Percentiles rank a stretch among this genome's conserved stretches.
These are phyloP conservation scores for Cichladusa arquata DNA, from an alignment of 2,113 vertebrate species.

Conservation along the genomic window DNA sequence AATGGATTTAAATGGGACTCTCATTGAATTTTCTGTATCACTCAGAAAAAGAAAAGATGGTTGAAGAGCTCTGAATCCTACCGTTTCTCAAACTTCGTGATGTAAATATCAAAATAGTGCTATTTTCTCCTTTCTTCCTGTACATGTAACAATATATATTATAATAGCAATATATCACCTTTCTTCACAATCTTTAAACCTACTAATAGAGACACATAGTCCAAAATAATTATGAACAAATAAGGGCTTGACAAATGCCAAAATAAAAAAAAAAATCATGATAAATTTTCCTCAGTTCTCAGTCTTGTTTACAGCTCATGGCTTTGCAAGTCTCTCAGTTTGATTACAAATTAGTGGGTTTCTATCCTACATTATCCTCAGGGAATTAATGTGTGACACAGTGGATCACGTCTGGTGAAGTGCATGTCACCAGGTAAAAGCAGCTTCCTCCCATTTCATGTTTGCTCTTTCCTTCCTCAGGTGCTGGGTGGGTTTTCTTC, in stretches of 20 bases:
- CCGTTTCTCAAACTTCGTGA: not conserved
- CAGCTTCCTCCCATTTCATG: not conserved
- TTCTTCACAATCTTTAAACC: not conserved
- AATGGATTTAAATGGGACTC: not conserved
- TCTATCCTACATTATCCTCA: not conserved
- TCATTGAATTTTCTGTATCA: not conserved
- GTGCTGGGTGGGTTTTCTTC: not conserved
- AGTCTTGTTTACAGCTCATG: not conserved
- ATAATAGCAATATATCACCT: not conserved
- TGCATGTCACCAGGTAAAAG: not conserved
- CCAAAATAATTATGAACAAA: not conserved
- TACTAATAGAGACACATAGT: not conserved
- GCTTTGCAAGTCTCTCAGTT: not conserved
- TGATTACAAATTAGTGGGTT: not conserved
- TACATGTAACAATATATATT: not conserved
- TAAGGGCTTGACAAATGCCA: not conserved
- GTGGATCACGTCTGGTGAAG: not conserved
- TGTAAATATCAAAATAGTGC: not conserved
- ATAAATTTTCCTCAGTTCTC: not conserved
- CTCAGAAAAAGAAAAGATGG: not conserved
- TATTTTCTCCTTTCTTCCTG: not conserved
- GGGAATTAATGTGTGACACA: not conserved
- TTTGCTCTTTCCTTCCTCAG: not conserved
- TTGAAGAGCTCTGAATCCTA: not conserved
- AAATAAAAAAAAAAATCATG: not conserved